Conservation (phyloP, 1,140 invertebrate genomes). For the Drosophila hydei region DNA sequence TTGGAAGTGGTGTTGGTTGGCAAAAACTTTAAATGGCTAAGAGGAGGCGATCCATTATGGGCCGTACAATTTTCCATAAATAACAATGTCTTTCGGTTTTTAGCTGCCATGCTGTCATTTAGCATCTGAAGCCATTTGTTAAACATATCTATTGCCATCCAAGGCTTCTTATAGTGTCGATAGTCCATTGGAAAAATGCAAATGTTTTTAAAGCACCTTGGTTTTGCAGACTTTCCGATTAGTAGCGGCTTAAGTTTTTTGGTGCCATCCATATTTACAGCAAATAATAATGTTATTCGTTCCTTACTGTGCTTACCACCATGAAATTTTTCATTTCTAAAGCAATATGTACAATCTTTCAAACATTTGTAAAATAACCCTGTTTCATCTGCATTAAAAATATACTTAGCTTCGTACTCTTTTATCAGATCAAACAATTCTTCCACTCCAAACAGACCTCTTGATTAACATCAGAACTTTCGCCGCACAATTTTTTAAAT, state of each 20-base stretch:
- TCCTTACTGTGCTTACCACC: conserved; percentile 3
- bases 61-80: conserved; percentile 9
- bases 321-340: neutral
- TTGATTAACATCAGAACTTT: neutral
- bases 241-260: neutral
- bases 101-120: conserved; percentile 11
- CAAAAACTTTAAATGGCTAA: conserved; percentile 5
- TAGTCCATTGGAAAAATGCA: neutral
- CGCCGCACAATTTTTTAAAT: neutral
- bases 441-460: neutral
- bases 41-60: conserved; percentile 5
- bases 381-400: neutral
- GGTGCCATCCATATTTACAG: conserved; percentile 1
- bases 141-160: neutral
- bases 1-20: neutral
- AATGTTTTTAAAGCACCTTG: neutral
- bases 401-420: neutral
- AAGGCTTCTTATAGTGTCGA: neutral
- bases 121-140: conserved; percentile 4
- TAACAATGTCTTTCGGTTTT: conserved; percentile 7
- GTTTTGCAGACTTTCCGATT: neutral
- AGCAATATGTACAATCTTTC: conserved; percentile 2
- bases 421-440: neutral
- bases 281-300: neutral
- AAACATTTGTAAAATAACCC: neutral